A percentile compares a stretch with the other conserved stretches of the same genome.
phyloP scores from a whole-genome alignment of 2,888 invertebrate species.

The Orthosia gracilis region DNA sequence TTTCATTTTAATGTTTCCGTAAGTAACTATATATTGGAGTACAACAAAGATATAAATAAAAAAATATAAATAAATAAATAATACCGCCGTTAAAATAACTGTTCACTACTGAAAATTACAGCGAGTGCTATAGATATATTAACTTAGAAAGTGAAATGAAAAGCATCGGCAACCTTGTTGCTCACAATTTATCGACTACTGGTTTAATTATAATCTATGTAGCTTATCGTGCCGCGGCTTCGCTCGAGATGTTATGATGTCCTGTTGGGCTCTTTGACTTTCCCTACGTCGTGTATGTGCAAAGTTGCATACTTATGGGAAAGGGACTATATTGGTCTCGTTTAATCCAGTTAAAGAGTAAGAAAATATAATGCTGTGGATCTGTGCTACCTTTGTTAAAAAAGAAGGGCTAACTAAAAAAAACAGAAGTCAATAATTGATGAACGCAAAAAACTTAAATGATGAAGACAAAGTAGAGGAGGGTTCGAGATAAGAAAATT shows the following conservation, averaged over 20 bases:
- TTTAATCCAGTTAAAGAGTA: not conserved
- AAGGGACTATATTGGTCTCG: not conserved
- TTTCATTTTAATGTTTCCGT: too few species aligned
- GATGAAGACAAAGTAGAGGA: not conserved
- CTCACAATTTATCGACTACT: conserved; percentile 65
- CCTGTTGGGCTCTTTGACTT: conserved; percentile 56
- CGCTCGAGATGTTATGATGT: conserved; percentile 61
- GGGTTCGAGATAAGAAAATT: not conserved
- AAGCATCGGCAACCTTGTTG: conserved; percentile 58
- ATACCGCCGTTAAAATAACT: conserved; percentile 15
- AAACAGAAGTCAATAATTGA: not conserved
- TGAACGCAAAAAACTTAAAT: not conserved
- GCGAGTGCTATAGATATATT: conserved; percentile 56
- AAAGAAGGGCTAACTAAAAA: too few species aligned
- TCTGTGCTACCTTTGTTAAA: too few species aligned
- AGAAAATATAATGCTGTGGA: too few species aligned
- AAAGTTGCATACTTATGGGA: not conserved
- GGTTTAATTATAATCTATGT: conserved; percentile 69
- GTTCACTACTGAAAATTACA: conserved; percentile 52
- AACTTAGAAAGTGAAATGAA: conserved; percentile 68
- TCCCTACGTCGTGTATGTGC: conserved; percentile 43
- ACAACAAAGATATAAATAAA: too few species aligned
- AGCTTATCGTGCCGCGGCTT: conserved; percentile 58
- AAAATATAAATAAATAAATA: too few species aligned
- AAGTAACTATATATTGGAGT: too few species aligned